Evolutionary conservation across 2,797 vertebrate species (phyloP), one percentile per base, ranked within the genome.

Genomic region (Sorex maritimensis): DNA sequence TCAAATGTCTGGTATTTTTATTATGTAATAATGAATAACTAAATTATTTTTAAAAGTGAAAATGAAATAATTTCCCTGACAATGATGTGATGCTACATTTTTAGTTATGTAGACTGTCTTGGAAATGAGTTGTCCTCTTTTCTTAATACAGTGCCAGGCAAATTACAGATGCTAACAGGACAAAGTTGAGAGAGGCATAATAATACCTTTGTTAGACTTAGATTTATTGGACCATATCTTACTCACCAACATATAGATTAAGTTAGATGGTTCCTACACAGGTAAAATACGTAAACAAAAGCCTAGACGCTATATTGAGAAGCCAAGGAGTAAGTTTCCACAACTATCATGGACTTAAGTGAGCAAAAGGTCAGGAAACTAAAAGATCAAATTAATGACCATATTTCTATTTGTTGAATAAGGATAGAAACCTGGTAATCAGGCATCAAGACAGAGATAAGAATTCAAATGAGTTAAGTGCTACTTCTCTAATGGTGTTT

Each of bases 31-130:
- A 74, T 17, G 73, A 75, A 74, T 0, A 63, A 21, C 24, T 49
- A 7, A 34, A 3, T 81, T 2, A 63, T 14, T 58, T 77, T 46
- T 88, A 6, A 79, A 83, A 88, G 63, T 49, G 44, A 75, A 89
- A 13, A 6, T 0, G 34, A 10, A 0, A 2, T 28, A 61, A 61
- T 23, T 23, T 61, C 58, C 17, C 12, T 71, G 67, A 68, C 10
- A 34, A 69, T 26, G 15, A 30, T 17, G 12, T 72, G 69, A 14
- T 9, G 30, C 71, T 61, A 55, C 4, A 68, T 1, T 55, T 14
- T 21, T 15, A 67, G 44, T n/a, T 81, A 44, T 38, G 67, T 55
- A 75, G 46, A 79, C 75, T 79, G 85, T 11, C 12, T 84, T 90
- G 12, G 0, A 71, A 79, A 81, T 44, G 4, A 49, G 21, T 26